Base-by-base conservation (phyloP, 2,888 invertebrate genomes). In the Oegoconia quadripuncta region DNA sequence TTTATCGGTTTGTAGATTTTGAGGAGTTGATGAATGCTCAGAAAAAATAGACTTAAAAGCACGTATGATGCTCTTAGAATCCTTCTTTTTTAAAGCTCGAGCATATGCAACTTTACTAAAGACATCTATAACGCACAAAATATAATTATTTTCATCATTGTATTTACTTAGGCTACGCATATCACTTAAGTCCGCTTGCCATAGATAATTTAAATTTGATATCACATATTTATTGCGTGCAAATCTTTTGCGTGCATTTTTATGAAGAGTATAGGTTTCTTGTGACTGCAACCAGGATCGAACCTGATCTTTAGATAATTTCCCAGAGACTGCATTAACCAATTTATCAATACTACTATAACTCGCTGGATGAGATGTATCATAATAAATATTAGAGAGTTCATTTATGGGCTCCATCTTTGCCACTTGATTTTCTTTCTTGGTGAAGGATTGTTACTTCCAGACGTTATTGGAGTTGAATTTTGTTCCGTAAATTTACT, bases 401-500 rank as follows among this genome's bases (percentile, higher is more conserved):
- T 55, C 50, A 57, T n/a, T n/a, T n/a, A 50, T 11, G 58, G 55
- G 40, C 37, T 56, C 56, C 57, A 59, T 56, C 46, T 52, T 36
- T 59, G 44, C 57, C 57, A 59, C 17, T 55, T 51, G 18, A 48
- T 37, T 38, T 48, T 56, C 11, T 44, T 42, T 32, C 39, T 43
- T 15, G n/a, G n/a, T n/a, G n/a, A n/a, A n/a, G n/a, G n/a, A n/a
- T n/a, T n/a, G n/a, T n/a, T n/a, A n/a, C n/a, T n/a, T n/a, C n/a
- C n/a, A n/a, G n/a, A n/a, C n/a, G n/a, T n/a, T n/a, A n/a, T n/a
- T n/a, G n/a, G n/a, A n/a, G n/a, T n/a, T n/a, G n/a, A n/a, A n/a
- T n/a, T n/a, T n/a, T n/a, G n/a, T n/a, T n/a, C n/a, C n/a, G n/a
- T n/a, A n/a, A n/a, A n/a, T n/a, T n/a, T n/a, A n/a, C n/a, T n/a